Evolutionary conservation across 1,140 invertebrate genomes (phyloP).

Genomic region (Macrosteles quadrilineatus): DNA sequence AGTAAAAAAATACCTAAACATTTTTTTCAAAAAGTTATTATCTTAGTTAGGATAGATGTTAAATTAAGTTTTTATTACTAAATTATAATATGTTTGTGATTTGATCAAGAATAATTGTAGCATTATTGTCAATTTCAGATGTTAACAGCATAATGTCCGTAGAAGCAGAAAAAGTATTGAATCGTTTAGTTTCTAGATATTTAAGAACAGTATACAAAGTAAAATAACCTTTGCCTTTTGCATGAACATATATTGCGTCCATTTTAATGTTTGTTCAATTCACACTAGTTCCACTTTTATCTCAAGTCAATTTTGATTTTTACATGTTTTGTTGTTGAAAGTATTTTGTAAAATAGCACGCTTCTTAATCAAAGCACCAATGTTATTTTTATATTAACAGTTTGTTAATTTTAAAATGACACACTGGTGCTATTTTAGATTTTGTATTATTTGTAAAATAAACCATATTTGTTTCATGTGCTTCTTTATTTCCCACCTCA

Average conservation of each 20-base stretch:
- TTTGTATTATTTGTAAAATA: constrained; percentile 27
- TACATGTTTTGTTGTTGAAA: neutral
- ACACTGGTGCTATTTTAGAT: constrained; percentile 13
- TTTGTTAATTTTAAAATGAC: constrained; percentile 18
- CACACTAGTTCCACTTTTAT: neutral
- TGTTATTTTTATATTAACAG: constrained; percentile 22
- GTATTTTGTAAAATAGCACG: neutral
- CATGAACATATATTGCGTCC: constrained; percentile 18
- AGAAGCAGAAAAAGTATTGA: too few species aligned
- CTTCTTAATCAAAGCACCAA: constrained; percentile 17
- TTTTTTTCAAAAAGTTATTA: too few species aligned
- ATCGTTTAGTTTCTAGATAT: too few species aligned
- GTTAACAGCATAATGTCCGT: too few species aligned
- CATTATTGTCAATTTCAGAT: too few species aligned
- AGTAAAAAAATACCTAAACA: too few species aligned
- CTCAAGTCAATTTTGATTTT: neutral
- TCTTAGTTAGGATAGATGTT: too few species aligned
- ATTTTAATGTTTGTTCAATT: neutral
- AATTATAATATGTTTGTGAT: too few species aligned
- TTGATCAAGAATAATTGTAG: too few species aligned
- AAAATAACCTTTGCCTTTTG: neutral
- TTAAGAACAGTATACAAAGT: too few species aligned
- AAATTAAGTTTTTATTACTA: too few species aligned
- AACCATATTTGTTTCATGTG: constrained; percentile 4
- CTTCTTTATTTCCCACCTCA: neutral